Base-by-base conservation (phyloP, 2,888 invertebrate genomes). In the Eueremaeus valkanovi region DNA sequence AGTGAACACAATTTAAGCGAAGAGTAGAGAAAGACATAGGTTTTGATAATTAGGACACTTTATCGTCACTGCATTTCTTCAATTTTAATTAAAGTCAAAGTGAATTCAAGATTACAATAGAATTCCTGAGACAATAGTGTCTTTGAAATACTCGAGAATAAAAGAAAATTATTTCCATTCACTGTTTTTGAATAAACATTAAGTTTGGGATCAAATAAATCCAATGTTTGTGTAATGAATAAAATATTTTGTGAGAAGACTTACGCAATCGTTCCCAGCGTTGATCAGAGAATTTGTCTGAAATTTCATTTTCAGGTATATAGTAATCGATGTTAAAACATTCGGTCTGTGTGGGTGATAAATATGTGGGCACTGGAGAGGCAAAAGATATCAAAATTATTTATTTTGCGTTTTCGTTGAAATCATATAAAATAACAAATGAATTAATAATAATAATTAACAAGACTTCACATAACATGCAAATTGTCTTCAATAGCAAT, bases 291-390 rank as follows among this genome's bases (percentile, higher is more conserved):
- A 92, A 89, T 78, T 89, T 88, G 82, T 89, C 89, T 70, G 91
- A 91, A 82, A 90, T 88, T 84, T 92, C 91, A 82, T 92, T 91
- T 80, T 92, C 92, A 73, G 92, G 90, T 79, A 95, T 91, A 86
- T 92, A 94, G 86, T 95, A 95, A 85, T 95, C 93, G 82, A 95
- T 90, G 86, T 95, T 95, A 85, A 91, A 92, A 86, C 95, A 95
- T 85, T 94, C 92, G 18, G 94, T 95, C 85, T 95, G 95, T 80
- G 95, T 92, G 5, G 95, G 95, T 18, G 83, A 83, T 75, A 82
- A 79, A 78, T 83, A 83, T 33, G 82, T 78, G 9, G 79, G 79
- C 78, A 81, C 82, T 81, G 77, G 11, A 79, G 78, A 68, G 51
- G 75, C 76, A 75, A 74, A 31, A 31, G 3, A 40, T 40, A 9